Conservation (phyloP, 2,888 invertebrate species). For the Athripsodes cinereus region DNA sequence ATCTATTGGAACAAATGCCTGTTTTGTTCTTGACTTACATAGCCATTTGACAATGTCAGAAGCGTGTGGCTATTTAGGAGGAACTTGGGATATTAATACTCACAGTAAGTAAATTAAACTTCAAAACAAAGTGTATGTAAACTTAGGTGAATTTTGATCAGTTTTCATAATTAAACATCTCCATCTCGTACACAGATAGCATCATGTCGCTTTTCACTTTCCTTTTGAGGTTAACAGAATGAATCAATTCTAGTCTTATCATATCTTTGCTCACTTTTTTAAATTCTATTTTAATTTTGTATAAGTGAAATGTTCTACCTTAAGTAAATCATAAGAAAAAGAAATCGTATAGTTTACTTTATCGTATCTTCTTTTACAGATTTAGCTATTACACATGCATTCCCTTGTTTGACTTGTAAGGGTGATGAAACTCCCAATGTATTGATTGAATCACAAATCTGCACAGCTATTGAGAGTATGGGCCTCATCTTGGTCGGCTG, state of each 20-base stretch:
- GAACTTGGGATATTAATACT: slow-evolving; percentile 89
- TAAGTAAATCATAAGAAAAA: too few species aligned
- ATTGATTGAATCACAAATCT: slow-evolving; percentile 75
- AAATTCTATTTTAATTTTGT: too few species aligned
- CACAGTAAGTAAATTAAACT: slow-evolving; percentile 67
- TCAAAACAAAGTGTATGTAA: too few species aligned
- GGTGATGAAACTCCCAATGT: slow-evolving; percentile 71
- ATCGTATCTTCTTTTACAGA: slow-evolving; percentile 60
- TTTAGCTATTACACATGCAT: slow-evolving; percentile 79
- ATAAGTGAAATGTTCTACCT: too few species aligned
- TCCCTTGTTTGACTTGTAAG: slow-evolving; percentile 79
- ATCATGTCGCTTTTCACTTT: too few species aligned
- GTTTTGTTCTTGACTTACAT: slow-evolving; percentile 86
- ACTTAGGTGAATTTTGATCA: too few species aligned
- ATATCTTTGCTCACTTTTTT: not conserved
- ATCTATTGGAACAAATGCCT: slow-evolving; percentile 79
- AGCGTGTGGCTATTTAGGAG: slow-evolving; percentile 93
- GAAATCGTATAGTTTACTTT: too few species aligned
- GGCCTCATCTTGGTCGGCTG: slow-evolving; percentile 83
- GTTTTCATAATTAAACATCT: too few species aligned
- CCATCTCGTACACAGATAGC: too few species aligned
- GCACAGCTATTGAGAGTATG: slow-evolving; percentile 73
- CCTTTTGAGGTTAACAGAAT: too few species aligned
- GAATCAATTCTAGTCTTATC: not conserved
- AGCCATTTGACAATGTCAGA: slow-evolving; percentile 91